Evolutionary conservation across 2,888 invertebrate genomes (phyloP).

Genomic region (Achlya flavicornis): DNA sequence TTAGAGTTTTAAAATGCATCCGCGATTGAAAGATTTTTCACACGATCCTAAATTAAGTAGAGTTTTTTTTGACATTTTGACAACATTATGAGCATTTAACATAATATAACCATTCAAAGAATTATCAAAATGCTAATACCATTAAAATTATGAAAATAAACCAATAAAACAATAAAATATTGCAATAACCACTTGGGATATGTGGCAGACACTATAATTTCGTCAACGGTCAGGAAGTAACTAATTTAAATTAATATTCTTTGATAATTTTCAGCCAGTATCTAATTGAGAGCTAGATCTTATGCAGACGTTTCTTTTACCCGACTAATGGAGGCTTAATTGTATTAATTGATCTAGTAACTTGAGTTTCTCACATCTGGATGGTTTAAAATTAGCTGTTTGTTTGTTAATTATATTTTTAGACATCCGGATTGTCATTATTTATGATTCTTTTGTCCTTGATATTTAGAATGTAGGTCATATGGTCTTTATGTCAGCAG

Average conservation of each 20-base stretch:
- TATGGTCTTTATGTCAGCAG: background rate
- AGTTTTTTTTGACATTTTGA: background rate
- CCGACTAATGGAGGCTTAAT: background rate
- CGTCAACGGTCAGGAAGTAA: background rate
- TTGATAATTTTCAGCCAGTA: background rate
- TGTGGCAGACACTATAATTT: background rate
- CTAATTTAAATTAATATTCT: slow-evolving; percentile 4
- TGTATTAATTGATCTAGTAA: slow-evolving; percentile 3
- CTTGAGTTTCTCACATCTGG: background rate
- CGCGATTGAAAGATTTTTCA: background rate
- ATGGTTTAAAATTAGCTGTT: background rate
- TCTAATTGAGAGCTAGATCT: background rate
- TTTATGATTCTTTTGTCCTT: background rate
- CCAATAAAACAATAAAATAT: background rate
- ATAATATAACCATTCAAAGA: background rate
- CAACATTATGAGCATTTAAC: background rate
- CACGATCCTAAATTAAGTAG: no score
- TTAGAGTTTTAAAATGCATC: background rate
- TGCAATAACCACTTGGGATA: background rate
- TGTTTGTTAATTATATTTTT: background rate
- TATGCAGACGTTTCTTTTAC: slow-evolving; percentile 4
- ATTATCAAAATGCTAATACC: background rate
- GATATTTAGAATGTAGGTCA: background rate
- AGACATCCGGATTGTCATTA: background rate
- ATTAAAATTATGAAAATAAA: background rate